Base-by-base conservation (phyloP, 2,113 vertebrate species). In the Progne subis region DNA sequence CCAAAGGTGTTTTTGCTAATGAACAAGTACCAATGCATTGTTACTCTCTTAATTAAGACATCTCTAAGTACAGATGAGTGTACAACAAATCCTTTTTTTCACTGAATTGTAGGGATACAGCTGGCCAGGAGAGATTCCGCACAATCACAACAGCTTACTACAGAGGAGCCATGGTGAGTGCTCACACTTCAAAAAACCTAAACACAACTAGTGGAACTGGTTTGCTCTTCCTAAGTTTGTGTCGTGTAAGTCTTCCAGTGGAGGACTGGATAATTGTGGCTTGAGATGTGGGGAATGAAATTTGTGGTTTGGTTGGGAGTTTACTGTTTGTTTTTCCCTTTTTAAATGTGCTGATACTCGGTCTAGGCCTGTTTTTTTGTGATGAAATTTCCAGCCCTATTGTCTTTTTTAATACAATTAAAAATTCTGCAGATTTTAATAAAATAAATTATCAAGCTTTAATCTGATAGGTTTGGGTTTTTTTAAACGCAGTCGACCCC, bases 71-170 rank as follows among this genome's bases (percentile, higher is more conserved):
- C n/a, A 43, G 39, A 28, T 65, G 18, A 71, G 11, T n/a, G 31
- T 83, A 14, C 91, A 89, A 69, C 8, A 71, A 82, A 49, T 72
- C 4, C 26, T 28, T 82, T 56, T 92, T 89, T 94, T 86, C 88
- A 50, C 91, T 86, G 69, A 49, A 65, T 95, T 96, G 55, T 67
- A 98, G 99, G 99, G 99, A 99, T 97, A 99, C 99, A 24, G 99
- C 99, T 3, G 99, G 99, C 47, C 99, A 99, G 96, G 99, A 99
- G 97, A 96, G 99, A 90, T 99, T 99, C 96, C 98, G 99, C 87
- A 99, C 99, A 43, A 99, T 99, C 97, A 99, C 99, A 0, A 99
- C 99, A 11, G 99, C 99, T 21, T 99, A 99, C 82, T 99, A 99
- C 96, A 98, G 99, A 98, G 99, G 99, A 95, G 99, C 99, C 74